Base-by-base conservation (phyloP, 1,140 invertebrate species). In the Tetragonula clypearis region DNA sequence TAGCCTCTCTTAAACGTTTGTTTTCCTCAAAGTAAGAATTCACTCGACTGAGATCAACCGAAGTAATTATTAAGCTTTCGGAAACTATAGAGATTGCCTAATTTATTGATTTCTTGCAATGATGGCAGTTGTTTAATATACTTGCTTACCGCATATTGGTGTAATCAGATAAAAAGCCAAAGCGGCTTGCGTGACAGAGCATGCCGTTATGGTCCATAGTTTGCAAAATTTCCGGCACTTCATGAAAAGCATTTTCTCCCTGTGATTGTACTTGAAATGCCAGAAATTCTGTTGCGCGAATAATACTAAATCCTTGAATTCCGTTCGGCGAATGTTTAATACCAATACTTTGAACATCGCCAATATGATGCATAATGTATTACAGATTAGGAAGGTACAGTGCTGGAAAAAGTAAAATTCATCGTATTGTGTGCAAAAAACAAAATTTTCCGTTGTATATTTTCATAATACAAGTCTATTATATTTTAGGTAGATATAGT, bases 271-370 rank as follows among this genome's bases (percentile, higher is more conserved):
- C 0, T 86, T 53, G 3, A 1, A 23, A 49, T 86, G 68, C 90
- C 90, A 91, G 60, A 91, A 89, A 41, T 90, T 83, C 3, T 90
- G 35, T 3, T 86, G 62, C 0, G 87, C 78, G 9, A 82, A 88
- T 23, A 53, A 66, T 14, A 91, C 21, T 60, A 91, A 35, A 0
- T 69, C 15, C 55, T 86, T 53, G 3, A 91, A 30, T 53, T 86
- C 55, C 60, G 66, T 14, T 26, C 82, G 80, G 41, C 66, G 66
- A 19, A 68, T 21, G 19, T 11, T 83, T 35, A 12, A 15, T 15
- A 84, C 41, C 1, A 14, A 53, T 55, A 88, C 15, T 26, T 91
- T 91, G 15, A 88, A 1, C 19, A 91, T 49, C 58, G 82, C 21
- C 74, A 86, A 15, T 0, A 81, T 5, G n/a, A 90, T 35, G 2